Evolutionary conservation across 1,140 invertebrate species (phyloP).

Genomic region (Microplitis demolitor): DNA sequence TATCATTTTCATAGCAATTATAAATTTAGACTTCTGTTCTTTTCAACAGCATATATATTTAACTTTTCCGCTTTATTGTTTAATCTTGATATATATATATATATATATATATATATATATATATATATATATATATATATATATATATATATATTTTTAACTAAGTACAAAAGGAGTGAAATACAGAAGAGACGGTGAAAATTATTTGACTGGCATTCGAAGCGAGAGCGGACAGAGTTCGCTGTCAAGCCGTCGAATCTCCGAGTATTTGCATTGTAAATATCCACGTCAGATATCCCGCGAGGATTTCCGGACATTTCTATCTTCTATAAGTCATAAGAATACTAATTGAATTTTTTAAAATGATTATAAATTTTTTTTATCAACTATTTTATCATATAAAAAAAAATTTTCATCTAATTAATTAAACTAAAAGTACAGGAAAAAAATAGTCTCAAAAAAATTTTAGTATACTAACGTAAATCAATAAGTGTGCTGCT

Average conservation of each 20-base stretch:
- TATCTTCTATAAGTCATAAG: not conserved
- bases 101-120: no score
- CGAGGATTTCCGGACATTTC: slow-evolving; percentile 11
- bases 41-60: no score
- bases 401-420: not conserved
- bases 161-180: not conserved
- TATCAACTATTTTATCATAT: not conserved
- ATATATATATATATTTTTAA: not conserved
- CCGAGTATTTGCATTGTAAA: slow-evolving; percentile 20
- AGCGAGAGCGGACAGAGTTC: not conserved
- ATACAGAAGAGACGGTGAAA: slow-evolving; percentile 2
- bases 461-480: no score
- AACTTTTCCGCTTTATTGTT: no score
- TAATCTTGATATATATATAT: no score
- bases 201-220: slow-evolving; percentile 15
- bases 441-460: no score
- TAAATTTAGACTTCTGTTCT: no score
- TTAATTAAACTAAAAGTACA: not conserved
- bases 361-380: not conserved
- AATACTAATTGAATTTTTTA: not conserved
- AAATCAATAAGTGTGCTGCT: no score
- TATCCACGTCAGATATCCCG: slow-evolving; percentile 6
- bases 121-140: no score
- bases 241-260: slow-evolving; percentile 10
- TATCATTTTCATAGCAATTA: no score